These are phyloP conservation scores for Rosalia funebris DNA, from an alignment of 2,888 invertebrate genomes.

Conservation along the genomic window DNA sequence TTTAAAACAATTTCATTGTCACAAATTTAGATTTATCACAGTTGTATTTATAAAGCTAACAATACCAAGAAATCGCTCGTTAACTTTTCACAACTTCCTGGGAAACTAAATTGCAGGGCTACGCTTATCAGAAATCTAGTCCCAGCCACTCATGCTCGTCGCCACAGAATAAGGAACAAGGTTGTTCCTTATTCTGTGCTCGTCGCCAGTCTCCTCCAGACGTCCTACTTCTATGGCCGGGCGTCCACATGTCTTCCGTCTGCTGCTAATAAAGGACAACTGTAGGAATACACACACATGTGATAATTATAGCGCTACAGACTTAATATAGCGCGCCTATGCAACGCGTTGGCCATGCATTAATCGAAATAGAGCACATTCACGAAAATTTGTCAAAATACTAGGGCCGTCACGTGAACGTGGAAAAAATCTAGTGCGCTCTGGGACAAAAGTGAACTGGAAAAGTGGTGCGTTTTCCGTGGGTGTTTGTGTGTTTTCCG, in stretches of 20 bases:
- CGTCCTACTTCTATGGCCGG: slow-evolving; percentile 33
- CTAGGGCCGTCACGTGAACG: slow-evolving; percentile 3
- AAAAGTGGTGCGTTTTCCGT: slow-evolving; percentile 7
- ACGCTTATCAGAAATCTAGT: no score
- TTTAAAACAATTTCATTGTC: no score
- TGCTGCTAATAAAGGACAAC: slow-evolving; percentile 46
- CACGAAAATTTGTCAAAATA: slow-evolving; percentile 23
- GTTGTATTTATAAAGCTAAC: no score
- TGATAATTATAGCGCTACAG: slow-evolving; percentile 50
- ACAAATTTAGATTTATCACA: no score
- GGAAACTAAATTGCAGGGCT: no score
- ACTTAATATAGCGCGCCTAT: slow-evolving; percentile 44
- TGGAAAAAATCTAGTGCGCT: slow-evolving; percentile 13
- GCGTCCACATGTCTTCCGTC: slow-evolving; percentile 40
- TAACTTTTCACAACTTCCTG: no score
- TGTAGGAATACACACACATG: slow-evolving; percentile 43
- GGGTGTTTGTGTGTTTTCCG: neutral
- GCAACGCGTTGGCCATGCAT: slow-evolving; percentile 48
- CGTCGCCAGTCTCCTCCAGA: neutral
- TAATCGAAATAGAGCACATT: slow-evolving; percentile 17
- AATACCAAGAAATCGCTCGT: no score
- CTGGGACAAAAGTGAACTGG: slow-evolving; percentile 19
- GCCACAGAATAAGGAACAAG: no score
- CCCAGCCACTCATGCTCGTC: no score
- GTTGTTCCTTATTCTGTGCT: no score